Percentiles rank a stretch among this genome's conserved stretches.
Conservation (phyloP, 2,113 vertebrate genomes). For the Anoplopoma fimbria region DNA sequence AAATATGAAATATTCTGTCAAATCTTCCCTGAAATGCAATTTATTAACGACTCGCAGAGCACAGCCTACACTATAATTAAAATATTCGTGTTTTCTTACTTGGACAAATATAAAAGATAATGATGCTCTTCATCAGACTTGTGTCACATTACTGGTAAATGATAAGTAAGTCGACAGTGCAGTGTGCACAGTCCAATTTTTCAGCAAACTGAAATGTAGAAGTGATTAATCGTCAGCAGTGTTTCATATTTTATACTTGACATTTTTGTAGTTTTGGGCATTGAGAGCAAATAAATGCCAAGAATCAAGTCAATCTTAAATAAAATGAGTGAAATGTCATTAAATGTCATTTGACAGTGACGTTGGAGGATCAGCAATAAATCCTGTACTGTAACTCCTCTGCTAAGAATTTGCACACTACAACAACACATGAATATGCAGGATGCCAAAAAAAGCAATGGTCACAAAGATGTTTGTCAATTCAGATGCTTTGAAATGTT, state of each 20-base stretch:
- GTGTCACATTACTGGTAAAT: slow-evolving; percentile 12
- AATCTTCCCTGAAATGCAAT: neutral
- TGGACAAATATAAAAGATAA: slow-evolving; percentile 45
- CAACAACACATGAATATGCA: neutral
- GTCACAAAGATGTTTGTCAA: no score
- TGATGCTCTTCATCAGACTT: slow-evolving; percentile 32
- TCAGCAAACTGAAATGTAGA: slow-evolving; percentile 6
- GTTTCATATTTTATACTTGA: slow-evolving; percentile 31
- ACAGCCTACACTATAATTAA: slow-evolving; percentile 1
- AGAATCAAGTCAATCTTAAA: slow-evolving; percentile 24
- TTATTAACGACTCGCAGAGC: neutral
- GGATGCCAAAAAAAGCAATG: neutral
- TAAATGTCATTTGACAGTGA: slow-evolving; percentile 29
- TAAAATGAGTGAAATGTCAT: slow-evolving; percentile 10
- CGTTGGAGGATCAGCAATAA: neutral
- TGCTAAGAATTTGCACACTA: neutral
- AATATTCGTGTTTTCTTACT: slow-evolving; percentile 21
- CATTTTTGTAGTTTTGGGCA: slow-evolving; percentile 4
- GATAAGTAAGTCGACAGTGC: neutral
- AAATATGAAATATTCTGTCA: slow-evolving; percentile 30
- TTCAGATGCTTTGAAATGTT: no score
- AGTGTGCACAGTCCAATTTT: neutral
- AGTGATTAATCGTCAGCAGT: slow-evolving; percentile 19
- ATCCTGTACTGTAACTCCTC: neutral
- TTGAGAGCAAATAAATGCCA: neutral